Evolutionary conservation across 2,888 invertebrate genomes (phyloP), one percentile per base, ranked within the genome.

Genomic region (Lordiphosa fenestrarum): DNA sequence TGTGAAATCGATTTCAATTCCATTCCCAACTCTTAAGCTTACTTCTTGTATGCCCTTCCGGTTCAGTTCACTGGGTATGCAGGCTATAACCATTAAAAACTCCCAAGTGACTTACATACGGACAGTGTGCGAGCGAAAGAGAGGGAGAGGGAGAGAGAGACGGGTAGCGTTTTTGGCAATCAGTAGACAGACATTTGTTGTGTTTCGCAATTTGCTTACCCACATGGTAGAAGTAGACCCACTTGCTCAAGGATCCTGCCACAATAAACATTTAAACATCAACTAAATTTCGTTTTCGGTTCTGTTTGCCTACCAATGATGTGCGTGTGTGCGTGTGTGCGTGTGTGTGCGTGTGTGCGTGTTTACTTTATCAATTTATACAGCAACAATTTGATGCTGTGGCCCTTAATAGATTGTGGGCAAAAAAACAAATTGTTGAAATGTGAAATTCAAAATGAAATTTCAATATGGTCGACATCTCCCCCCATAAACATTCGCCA

Each of bases 161-260:
- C 15, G 2, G 15, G 15, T n/a, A n/a, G 15, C 15, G 15, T 1
- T 62, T 73, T 77, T 41, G 67, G 77, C 81, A 76, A 76, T 81
- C 71, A 70, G 81, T 84, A 68, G 71, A 59, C 67, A 71, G 82
- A 71, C 84, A 84, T 78, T 78, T 78, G 74, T 77, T 71, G 73
- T 84, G 74, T 81, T 78, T 71, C 71, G 77, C 82, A 78, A 78
- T 82, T 78, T 78, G 82, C 66, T 74, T 77, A 64, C 65, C 48
- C 54, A 60, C 36, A 12, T 47, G 23, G 36, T 61, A 25, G 52
- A 42, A 23, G 23, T 15, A 15, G 21, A 23, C 55, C 47, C 12
- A n/a, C 15, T 21, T 41, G 15, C 35, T 38, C 61, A 46, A 48
- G 50, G 42, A 37, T 40, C 15, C 36, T 36, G 44, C 58, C 41